Base-by-base conservation (phyloP, 2,113 vertebrate species). In the Centropristis striata region DNA sequence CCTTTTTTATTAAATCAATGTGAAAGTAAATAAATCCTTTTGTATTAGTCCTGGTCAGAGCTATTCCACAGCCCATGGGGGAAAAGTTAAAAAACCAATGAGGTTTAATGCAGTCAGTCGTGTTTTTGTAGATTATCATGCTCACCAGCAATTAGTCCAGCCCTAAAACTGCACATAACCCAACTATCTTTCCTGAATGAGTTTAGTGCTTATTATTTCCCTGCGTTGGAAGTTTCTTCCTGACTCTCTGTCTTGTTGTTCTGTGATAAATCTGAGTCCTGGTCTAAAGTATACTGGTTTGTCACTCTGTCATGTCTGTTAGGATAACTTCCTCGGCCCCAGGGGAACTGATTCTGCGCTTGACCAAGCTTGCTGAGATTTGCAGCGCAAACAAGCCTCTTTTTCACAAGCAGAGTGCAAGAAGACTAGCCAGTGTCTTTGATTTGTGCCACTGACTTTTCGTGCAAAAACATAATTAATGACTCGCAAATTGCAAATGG, bases 261-360 rank as follows among this genome's bases (percentile, higher is more conserved):
- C 46, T 39, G 3, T 65, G 47, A 72, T 78, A 51, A 80, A 78
- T 71, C 57, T 69, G 14, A 65, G 50, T 13, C 46, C 67, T 7
- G 32, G 21, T 73, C 23, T 72, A 69, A 71, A 28, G 41, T 69
- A 7, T 36, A 36, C 7, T 54, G 28, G 53, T 61, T 79, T 86
- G 81, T 78, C 79, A 86, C 65, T 80, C 69, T 82, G 67, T 87
- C 71, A 32, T 78, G 41, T 83, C 63, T 60, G 61, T 78, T 86
- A 71, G 84, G 25, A 76, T 64, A 41, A 20, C 42, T 44, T 18
- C 46, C 51, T 39, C 58, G 21, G 60, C 12, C n/a, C 64, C 0
- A 0, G 42, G 3, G 51, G 32, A 27, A 20, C 28, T 8, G 18
- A 78, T 63, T 75, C 36, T 57, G 51, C 0, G 37, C 80, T 75